Evolutionary conservation across 2,888 invertebrate species (phyloP).

Genomic region (Bedellia somnulentella): DNA sequence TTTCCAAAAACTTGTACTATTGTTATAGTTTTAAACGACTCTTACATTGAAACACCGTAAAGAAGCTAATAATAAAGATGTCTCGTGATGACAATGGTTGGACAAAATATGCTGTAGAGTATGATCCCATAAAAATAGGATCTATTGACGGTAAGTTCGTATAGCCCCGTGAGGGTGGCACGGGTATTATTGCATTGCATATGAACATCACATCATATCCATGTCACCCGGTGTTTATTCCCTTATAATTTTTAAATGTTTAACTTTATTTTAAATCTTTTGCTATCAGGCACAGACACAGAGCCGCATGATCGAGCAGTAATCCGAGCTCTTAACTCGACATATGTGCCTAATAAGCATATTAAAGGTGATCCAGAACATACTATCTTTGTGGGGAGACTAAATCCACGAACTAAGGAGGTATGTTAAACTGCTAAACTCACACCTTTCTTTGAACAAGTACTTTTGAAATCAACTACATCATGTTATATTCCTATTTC

Average conservation of each 20-base stretch:
- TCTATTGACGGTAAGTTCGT: slow-evolving; percentile 74
- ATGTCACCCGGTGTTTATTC: too few relatives aligned
- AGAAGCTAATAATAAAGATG: too few relatives aligned
- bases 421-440: slow-evolving; percentile 67
- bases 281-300: slow-evolving; percentile 74
- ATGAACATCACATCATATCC: too few relatives aligned
- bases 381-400: slow-evolving; percentile 75
- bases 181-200: too few relatives aligned
- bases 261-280: slow-evolving; percentile 63
- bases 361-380: slow-evolving; percentile 69
- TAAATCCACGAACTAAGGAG: slow-evolving; percentile 69
- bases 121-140: slow-evolving; percentile 80
- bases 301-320: slow-evolving; percentile 81
- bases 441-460: slow-evolving; percentile 67
- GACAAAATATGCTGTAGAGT: slow-evolving; percentile 48
- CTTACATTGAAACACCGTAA: too few relatives aligned
- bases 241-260: too few relatives aligned
- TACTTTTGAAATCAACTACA: slow-evolving; percentile 73
- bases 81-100: too few relatives aligned
- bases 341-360: slow-evolving; percentile 66
- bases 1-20: too few relatives aligned
- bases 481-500: too few relatives aligned
- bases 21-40: too few relatives aligned
- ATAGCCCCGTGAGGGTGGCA: too few relatives aligned
- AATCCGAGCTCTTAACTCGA: slow-evolving; percentile 67